These are phyloP conservation scores for Corythornis madagascariensis DNA, from an alignment of 2,113 vertebrate genomes.

Conservation along the genomic window DNA sequence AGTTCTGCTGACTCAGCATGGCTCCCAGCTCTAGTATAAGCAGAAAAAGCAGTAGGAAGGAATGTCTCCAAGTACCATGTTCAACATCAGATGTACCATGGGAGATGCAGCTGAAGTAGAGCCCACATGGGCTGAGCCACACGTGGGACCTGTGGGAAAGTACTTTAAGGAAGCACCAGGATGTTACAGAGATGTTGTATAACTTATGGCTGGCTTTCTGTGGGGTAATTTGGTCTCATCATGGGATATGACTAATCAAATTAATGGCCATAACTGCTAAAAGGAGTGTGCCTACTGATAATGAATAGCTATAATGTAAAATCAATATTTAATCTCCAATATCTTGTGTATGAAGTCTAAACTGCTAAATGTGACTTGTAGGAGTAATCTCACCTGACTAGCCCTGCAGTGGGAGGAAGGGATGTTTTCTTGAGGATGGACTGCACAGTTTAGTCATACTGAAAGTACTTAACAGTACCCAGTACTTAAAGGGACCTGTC, in stretches of 20 bases:
- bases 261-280: neutral
- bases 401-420: neutral
- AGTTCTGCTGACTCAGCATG: neutral
- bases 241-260: constrained; percentile 20
- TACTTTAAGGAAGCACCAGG: neutral
- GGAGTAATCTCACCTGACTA: neutral
- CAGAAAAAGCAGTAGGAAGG: neutral
- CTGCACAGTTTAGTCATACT: neutral
- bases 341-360: neutral
- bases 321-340: constrained; percentile 54
- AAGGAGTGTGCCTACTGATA: constrained; percentile 2
- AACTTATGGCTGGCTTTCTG: neutral
- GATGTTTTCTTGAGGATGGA: neutral
- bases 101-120: neutral
- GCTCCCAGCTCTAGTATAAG: neutral
- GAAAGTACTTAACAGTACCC: neutral
- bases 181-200: neutral
- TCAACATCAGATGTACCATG: neutral
- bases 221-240: neutral
- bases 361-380: neutral
- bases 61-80: neutral
- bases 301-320: constrained; percentile 44
- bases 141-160: neutral
- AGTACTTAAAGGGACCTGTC: neutral
- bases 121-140: neutral